These are phyloP conservation scores for Hycleus phaleratus DNA, from an alignment of 1,140 invertebrate species.

Conservation along the genomic window DNA sequence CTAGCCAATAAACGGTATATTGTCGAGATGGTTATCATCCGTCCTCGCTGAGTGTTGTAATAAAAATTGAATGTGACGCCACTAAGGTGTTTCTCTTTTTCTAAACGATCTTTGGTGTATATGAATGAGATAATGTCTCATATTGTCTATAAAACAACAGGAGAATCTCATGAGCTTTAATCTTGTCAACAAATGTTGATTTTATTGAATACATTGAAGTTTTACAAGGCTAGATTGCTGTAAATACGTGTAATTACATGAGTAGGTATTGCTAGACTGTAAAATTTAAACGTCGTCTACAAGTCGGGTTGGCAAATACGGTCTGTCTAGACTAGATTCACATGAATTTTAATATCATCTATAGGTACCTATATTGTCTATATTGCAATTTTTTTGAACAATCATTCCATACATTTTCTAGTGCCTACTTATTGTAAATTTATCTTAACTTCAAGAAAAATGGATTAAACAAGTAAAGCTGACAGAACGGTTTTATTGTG, in stretches of 20 bases:
- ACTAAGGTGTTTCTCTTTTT: conserved; percentile 8
- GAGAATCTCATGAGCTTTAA: conserved; percentile 21
- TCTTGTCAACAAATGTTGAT: conserved; percentile 26
- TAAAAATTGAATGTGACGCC: conserved; percentile 18
- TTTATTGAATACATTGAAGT: conserved; percentile 24
- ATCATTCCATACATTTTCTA: no score
- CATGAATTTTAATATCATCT: no score
- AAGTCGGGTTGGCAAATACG: conserved; percentile 10
- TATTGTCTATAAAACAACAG: conserved; percentile 29
- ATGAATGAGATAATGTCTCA: conserved; percentile 12
- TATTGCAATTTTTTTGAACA: no score
- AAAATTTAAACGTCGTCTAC: conserved; percentile 19
- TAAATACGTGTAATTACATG: conserved; percentile 18
- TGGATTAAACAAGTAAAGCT: no score
- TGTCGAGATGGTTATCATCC: conserved; percentile 10
- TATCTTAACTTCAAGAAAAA: no score
- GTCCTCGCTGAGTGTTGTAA: conserved; percentile 6
- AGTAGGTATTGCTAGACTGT: conserved; percentile 5
- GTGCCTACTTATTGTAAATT: no score
- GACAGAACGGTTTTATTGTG: no score
- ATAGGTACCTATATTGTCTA: no score
- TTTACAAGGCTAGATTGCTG: conserved; percentile 20
- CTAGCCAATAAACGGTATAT: conserved; percentile 16
- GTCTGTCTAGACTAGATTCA: conserved; percentile 2
- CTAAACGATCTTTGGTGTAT: not conserved